Evolutionary conservation across 2,797 vertebrate genomes (phyloP), one percentile per base, ranked within the genome.

Genomic region (Neopelma chrysocephalum): DNA sequence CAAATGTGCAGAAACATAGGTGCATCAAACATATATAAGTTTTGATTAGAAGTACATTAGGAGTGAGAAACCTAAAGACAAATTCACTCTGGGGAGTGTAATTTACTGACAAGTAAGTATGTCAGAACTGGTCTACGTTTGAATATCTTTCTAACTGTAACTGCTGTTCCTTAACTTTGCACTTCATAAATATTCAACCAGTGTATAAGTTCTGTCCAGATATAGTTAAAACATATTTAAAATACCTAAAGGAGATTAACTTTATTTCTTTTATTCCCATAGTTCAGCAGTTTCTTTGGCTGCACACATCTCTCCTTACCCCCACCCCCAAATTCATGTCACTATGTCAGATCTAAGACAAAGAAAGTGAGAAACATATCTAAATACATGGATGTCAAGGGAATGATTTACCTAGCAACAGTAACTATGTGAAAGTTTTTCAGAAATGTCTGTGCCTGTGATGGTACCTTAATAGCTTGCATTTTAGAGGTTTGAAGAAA

Each of bases 331-430:
- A 87, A 87, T 47, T 83, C 60, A 54, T 50, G 82, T 80, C 80
- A 73, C 40, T 66, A 6, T 84, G 73, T 84, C 85, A 91, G 40
- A 79, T 77, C 21, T 77, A 80, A 96, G 88, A 96, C 89, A 95
- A 95, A 96, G 95, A 70, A 94, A 88, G 73, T 31, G 62, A 94
- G 72, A 93, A 91, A 68, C 60, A 58, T 89, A 92, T 75, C 89
- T 95, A 94, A 96, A 95, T 76, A 82, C 43, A 65, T 40, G 62
- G 73, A 85, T 93, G 85, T 64, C 93, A 91, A 95, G 95, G 89
- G 90, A 97, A n/a, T 75, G 90, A 95, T 97, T 94, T 96, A 95
- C 96, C 73, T 96, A 97, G 96, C 95, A 97, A 97, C 96, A 87
- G 95, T 97, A 96, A 94, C 94, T 86, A 96, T 50, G 91, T 61